Conservation (phyloP, 2,797 vertebrate species). For the Spondyliosoma cantharus region DNA sequence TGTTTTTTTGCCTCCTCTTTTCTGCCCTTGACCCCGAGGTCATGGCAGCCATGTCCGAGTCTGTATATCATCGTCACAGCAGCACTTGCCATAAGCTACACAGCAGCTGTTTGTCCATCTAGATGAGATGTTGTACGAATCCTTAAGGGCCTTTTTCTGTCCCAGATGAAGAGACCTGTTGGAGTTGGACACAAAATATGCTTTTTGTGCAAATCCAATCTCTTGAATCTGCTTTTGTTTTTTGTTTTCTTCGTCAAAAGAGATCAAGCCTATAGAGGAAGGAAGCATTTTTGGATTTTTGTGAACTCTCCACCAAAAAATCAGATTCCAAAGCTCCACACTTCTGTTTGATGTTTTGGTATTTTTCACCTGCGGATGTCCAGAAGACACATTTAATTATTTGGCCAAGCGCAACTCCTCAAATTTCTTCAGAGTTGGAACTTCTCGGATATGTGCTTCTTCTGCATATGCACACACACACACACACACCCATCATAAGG, state of each 20-base stretch:
- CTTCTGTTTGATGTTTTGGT: constrained; percentile 7
- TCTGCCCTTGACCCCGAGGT: constrained; percentile 62
- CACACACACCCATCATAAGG: constrained; percentile 34
- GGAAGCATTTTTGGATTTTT: constrained; percentile 5
- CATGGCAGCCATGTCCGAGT: constrained; percentile 50
- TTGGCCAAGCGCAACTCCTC: constrained; percentile 7
- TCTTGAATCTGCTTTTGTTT: background rate
- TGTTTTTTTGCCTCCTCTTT: constrained; percentile 56
- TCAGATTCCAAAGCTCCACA: constrained; percentile 13
- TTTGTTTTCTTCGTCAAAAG: constrained; percentile 10
- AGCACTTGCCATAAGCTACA: constrained; percentile 54
- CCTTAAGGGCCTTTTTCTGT: constrained; percentile 9
- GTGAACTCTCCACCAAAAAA: constrained; percentile 14
- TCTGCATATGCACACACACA: background rate
- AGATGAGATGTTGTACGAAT: constrained; percentile 32
- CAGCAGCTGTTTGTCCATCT: constrained; percentile 68
- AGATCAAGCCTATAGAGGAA: constrained; percentile 12
- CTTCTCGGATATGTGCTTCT: constrained; percentile 14
- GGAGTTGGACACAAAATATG: background rate
- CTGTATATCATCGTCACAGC: constrained; percentile 57
- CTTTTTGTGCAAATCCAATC: background rate
- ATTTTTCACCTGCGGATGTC: constrained; percentile 11
- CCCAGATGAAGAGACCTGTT: background rate
- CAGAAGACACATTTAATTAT: background rate
- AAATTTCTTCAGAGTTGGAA: constrained; percentile 11